Base-by-base conservation (phyloP, 1,140 invertebrate genomes). In the Chlorops oryzae region DNA sequence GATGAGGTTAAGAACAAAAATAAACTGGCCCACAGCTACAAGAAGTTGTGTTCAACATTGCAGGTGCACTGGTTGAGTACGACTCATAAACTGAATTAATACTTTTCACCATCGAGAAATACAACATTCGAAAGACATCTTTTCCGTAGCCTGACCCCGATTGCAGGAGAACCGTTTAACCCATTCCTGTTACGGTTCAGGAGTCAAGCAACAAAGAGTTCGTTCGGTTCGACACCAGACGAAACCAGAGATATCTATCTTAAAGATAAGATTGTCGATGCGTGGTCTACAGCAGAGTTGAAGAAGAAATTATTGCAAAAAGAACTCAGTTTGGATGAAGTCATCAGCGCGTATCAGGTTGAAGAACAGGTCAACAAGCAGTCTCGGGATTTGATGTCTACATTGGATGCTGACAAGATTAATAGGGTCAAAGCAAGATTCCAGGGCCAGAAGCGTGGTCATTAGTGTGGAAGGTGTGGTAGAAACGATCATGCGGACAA, bases 1-100 rank as follows among this genome's bases (percentile, higher is more conserved):
- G 48, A 58, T 27, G 28, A 41, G 23, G 46, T 20, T 20, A 57
- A 57, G 34, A 59, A 62, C 52, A 59, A 60, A 57, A 59, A 56
- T 40, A 63, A 58, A 45, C 35, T 0, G 62, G 63, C 6, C 34
- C 57, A 1, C 57, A 66, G 22, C 39, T 66, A 10, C 64, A 70
- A 47, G 59, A 70, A 45, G 51, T 63, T 21, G 61, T 59, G 25
- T 70, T 56, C 51, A 47, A 55, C 3, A 48, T 47, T 22, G 32
- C 45, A 9, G 45, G 32, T 9, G 28, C 45, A 22, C 28, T 47
- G 6, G 34, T 47, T 6, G 45, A 47, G 35, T 5, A n/a, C 38
- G 9, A 24, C 38, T 12, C 32, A 41, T 9, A 41, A 41, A 21
- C 22, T 41, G 15, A 39, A 39, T 17, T 6, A 18, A 15, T 35